Evolutionary conservation across 2,797 vertebrate genomes (phyloP).

Genomic region (Chromobotia macracanthus): DNA sequence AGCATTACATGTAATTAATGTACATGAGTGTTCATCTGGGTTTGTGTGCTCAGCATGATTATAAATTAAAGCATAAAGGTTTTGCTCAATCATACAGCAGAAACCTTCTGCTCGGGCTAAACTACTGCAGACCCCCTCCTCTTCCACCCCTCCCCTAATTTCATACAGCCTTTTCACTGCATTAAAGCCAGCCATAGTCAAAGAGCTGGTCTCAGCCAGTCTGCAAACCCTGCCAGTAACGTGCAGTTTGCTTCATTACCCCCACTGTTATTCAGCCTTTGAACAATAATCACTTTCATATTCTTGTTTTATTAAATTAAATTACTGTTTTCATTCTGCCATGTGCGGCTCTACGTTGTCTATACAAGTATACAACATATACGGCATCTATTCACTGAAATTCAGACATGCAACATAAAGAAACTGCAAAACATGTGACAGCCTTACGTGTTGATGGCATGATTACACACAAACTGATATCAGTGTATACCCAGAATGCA

Average conservation of each 20-base stretch:
- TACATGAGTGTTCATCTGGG: background rate
- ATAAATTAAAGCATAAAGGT: background rate
- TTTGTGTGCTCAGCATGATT: background rate
- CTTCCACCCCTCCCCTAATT: background rate
- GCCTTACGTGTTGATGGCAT: background rate
- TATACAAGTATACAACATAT: too few relatives aligned
- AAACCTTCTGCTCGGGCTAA: background rate
- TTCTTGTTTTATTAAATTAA: constrained; percentile 5
- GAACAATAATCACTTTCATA: background rate
- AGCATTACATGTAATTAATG: background rate
- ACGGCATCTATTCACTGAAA: background rate
- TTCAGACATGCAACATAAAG: constrained; percentile 4
- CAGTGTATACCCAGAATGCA: background rate
- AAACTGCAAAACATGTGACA: constrained; percentile 22
- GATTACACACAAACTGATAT: background rate
- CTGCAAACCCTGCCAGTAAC: constrained; percentile 8
- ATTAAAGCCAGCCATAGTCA: constrained; percentile 35
- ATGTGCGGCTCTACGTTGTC: background rate
- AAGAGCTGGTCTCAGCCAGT: constrained; percentile 23
- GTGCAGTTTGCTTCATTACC: constrained; percentile 2
- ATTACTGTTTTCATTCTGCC: background rate
- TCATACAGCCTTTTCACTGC: constrained; percentile 32
- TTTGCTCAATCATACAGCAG: constrained; percentile 22
- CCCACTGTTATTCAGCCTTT: background rate
- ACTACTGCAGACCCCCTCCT: constrained; percentile 17